Percentiles rank a stretch among this genome's conserved stretches.
phyloP scores from a whole-genome alignment of 2,113 vertebrate genomes.

The Xyrauchen texanus region DNA sequence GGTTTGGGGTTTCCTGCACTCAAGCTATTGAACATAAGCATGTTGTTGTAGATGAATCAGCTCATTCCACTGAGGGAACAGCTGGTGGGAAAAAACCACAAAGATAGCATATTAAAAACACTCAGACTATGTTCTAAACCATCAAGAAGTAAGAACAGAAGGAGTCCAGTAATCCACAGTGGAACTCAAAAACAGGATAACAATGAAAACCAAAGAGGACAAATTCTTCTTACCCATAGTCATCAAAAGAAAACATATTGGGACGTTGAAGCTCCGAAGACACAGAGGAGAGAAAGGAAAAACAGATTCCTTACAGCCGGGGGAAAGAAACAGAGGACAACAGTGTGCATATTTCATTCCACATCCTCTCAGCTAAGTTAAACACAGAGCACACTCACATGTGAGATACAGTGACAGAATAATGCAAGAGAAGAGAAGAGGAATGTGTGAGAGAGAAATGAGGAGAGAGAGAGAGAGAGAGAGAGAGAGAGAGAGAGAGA shows the following conservation, averaged over 20 bases:
- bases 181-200: conserved; percentile 1
- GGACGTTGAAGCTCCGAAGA: conserved; percentile 61
- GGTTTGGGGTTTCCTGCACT: conserved; percentile 20
- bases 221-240: conserved; percentile 81
- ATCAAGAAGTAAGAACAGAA: not conserved
- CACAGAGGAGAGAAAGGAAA: conserved; percentile 51
- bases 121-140: not conserved
- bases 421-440: conserved; percentile 64
- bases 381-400: not conserved
- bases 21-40: conserved; percentile 12
- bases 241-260: conserved; percentile 86
- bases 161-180: not conserved
- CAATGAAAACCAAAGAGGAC: conserved; percentile 25
- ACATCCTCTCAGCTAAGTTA: conserved; percentile 56
- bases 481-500: conserved; percentile 50
- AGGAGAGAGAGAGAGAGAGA: conserved; percentile 40
- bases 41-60: conserved; percentile 45
- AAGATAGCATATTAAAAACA: too few relatives aligned
- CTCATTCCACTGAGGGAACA: conserved; percentile 46
- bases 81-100: conserved; percentile 19
- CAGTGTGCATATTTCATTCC: conserved; percentile 30
- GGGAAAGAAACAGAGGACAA: conserved; percentile 15
- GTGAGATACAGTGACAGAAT: not conserved
- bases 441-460: too few relatives aligned
- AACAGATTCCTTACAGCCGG: conserved; percentile 23